Evolutionary conservation across 2,888 invertebrate species (phyloP).

Genomic region (Gortyna flavago): DNA sequence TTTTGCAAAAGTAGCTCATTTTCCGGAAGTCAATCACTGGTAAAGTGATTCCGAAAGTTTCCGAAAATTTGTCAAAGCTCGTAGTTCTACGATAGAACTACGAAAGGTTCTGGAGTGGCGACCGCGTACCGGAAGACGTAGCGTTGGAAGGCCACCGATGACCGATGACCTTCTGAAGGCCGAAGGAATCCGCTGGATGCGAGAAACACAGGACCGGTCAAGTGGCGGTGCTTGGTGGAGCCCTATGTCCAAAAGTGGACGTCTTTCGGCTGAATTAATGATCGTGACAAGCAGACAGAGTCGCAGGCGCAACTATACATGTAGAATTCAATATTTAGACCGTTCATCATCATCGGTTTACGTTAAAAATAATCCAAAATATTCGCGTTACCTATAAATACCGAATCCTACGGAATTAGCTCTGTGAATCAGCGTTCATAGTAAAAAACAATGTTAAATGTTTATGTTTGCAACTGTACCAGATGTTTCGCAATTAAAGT

Average conservation of each 20-base stretch:
- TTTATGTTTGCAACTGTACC: slow-evolving; percentile 37
- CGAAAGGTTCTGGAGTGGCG: no score
- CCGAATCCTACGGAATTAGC: slow-evolving; percentile 56
- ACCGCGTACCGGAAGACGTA: no score
- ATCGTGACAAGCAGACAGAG: not conserved
- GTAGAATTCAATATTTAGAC: slow-evolving; percentile 44
- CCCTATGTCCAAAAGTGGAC: not conserved
- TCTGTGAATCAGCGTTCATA: slow-evolving; percentile 55
- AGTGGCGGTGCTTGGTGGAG: not conserved
- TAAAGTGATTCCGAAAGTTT: not conserved
- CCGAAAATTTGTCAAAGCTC: not conserved
- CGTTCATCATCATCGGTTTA: slow-evolving; percentile 50
- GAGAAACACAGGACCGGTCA: not conserved
- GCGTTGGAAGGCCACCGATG: not conserved
- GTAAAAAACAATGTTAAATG: slow-evolving; percentile 51
- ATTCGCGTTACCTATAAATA: slow-evolving; percentile 54
- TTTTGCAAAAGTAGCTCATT: not conserved
- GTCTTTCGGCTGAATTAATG: not conserved
- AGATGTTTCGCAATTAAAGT: slow-evolving; percentile 50
- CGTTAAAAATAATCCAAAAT: slow-evolving; percentile 64
- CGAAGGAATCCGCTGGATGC: not conserved
- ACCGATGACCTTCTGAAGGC: not conserved
- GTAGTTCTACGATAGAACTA: no score
- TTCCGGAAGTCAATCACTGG: not conserved
- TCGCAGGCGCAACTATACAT: not conserved